Base-by-base conservation (phyloP, 2,113 vertebrate species). In the Puntigrus tetrazona region DNA sequence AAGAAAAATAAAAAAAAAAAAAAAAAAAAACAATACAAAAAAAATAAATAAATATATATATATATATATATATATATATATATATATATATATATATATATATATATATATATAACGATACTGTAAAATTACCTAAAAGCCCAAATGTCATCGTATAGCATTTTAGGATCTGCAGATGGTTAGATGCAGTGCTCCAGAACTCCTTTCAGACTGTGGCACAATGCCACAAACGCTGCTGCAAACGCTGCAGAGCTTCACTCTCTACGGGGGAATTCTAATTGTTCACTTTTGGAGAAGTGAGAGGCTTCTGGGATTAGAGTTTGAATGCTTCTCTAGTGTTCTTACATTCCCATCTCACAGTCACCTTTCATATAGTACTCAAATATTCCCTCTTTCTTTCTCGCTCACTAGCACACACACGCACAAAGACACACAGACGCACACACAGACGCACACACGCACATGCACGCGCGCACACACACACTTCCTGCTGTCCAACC, bases 131-230 rank as follows among this genome's bases (percentile, higher is more conserved):
- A n/a, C 11, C 13, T 8, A 11, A 27, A 38, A 7, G 36, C 27
- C 59, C 27, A 29, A 29, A 63, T 63, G 25, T 38, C 11, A 43
- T 38, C 1, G 10, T 14, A 7, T 11, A 41, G 27, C 36, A 43
- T 70, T 70, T 8, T 9, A 72, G 5, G 22, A 72, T 72, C 69
- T 72, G 7, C 69, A 41, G 69, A 72, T 72, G 69, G 36, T 38
- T 69, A 38, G 18, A 9, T 41, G 69, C 38, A 45, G 20, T 38
- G 34, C 65, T 69, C 65, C 20, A 69, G 36, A 72, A 72, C 38
- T 72, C 22, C 3, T n/a, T 73, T 73, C 70, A 73, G 70, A 73
- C 70, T 45, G 69, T 73, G 74, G 74, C 47, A 77, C 45, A 55
- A 22, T 11, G 47, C 74, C 74, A 76, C 47, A 52, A 13, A 76